A percentile compares a stretch with the other conserved stretches of the same genome.
Evolutionary conservation across 2,797 vertebrate genomes (phyloP).

Genomic region (Petrocephalus sullivani): DNA sequence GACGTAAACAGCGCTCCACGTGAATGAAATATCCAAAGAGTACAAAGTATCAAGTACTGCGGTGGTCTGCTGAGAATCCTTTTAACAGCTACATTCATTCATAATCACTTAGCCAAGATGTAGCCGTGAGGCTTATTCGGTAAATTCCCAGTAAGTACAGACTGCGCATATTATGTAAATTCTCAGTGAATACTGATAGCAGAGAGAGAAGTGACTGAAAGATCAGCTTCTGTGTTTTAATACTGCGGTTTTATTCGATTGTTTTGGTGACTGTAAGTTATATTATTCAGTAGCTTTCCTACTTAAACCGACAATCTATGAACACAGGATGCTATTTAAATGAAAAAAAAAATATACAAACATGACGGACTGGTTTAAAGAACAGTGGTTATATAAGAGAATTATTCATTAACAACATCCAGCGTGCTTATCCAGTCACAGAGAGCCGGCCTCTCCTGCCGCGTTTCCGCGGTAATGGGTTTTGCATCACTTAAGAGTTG

Average conservation of each 20-base stretch:
- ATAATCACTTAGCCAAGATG: not conserved
- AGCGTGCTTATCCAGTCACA: not conserved
- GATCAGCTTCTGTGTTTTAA: not conserved
- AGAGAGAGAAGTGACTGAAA: not conserved
- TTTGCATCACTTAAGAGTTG: slow-evolving; percentile 20
- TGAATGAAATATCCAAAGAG: not conserved
- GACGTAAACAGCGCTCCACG: not conserved
- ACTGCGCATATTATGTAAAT: not conserved
- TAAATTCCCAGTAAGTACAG: not conserved
- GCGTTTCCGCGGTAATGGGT: slow-evolving; percentile 25
- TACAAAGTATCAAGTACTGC: not conserved
- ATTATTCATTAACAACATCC: not conserved
- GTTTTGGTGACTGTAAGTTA: not conserved
- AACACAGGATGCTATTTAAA: not conserved
- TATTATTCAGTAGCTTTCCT: not conserved
- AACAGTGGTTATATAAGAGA: not conserved
- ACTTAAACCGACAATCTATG: not conserved
- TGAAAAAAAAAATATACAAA: not conserved
- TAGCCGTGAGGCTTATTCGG: not conserved
- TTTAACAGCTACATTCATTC: not conserved
- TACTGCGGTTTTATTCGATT: not conserved
- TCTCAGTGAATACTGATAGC: not conserved
- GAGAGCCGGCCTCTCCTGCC: slow-evolving; percentile 10
- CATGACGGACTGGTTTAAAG: not conserved
- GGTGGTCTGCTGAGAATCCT: not conserved